These are phyloP conservation scores for Cisticola juncidis DNA, from an alignment of 2,113 vertebrate genomes.

Conservation along the genomic window DNA sequence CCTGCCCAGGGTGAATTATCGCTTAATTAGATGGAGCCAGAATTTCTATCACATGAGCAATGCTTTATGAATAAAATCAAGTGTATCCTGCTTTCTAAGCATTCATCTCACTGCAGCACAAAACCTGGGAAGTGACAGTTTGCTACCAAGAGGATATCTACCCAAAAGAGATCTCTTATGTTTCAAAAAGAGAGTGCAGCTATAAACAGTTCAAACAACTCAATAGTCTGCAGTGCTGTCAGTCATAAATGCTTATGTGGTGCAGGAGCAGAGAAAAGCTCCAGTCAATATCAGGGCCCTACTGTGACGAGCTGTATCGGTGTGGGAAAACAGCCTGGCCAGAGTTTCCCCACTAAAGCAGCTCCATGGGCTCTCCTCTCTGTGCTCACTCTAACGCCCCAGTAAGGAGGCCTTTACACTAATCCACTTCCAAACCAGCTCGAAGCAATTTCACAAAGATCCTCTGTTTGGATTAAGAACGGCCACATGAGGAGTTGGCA, in stretches of 20 bases:
- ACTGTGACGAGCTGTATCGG: background rate
- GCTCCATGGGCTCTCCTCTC: background rate
- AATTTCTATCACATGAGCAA: background rate
- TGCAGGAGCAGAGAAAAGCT: background rate
- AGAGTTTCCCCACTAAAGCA: background rate
- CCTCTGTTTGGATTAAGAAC: background rate
- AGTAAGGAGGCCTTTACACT: background rate
- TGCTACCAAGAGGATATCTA: conserved; percentile 2
- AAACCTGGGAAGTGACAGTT: conserved; percentile 12
- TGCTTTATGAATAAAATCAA: conserved; percentile 43
- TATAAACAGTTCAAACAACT: conserved; percentile 8
- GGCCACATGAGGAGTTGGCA: background rate
- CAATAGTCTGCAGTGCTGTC: background rate
- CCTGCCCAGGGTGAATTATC: conserved; percentile 1
- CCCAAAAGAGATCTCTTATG: background rate
- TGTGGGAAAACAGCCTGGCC: background rate
- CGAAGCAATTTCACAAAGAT: background rate
- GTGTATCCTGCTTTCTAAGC: conserved; percentile 6
- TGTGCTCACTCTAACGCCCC: background rate
- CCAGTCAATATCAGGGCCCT: background rate
- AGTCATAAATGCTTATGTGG: background rate
- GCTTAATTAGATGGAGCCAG: conserved; percentile 24
- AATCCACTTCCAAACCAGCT: background rate
- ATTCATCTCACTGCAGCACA: background rate
- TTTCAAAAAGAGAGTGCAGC: background rate